Percentiles rank a stretch among this genome's conserved stretches.
Conservation (phyloP, 2,888 invertebrate species). For the Metallyticus violacea region DNA sequence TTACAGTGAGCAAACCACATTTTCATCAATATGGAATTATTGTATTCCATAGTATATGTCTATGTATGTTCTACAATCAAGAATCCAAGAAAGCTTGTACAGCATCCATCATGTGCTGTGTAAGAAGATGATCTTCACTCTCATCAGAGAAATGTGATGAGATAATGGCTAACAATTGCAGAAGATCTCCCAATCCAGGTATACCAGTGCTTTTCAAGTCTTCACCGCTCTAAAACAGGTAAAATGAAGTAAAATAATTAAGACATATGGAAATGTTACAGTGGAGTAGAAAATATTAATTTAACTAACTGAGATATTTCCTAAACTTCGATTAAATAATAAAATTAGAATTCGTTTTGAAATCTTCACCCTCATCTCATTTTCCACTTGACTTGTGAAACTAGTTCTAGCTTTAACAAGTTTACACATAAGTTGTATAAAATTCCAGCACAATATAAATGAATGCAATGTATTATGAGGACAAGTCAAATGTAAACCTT, state of each 20-base stretch:
- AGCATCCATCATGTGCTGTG: conserved; percentile 36
- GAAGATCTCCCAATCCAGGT: conserved; percentile 39
- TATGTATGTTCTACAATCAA: neutral
- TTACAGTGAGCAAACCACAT: neutral
- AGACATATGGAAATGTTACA: neutral
- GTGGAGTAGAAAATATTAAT: neutral
- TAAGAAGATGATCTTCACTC: conserved; percentile 45
- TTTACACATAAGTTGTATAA: no score
- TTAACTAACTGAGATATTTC: no score
- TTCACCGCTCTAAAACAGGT: conserved; percentile 27
- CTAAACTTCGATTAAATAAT: no score
- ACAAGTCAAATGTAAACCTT: no score
- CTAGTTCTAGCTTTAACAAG: no score
- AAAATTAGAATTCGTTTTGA: no score
- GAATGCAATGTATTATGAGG: no score
- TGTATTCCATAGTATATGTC: neutral
- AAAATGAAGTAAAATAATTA: neutral
- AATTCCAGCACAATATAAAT: no score
- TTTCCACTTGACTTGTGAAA: no score
- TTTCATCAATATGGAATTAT: neutral
- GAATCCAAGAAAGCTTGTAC: conserved; percentile 13
- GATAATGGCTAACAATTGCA: conserved; percentile 44
- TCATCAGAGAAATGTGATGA: conserved; percentile 47
- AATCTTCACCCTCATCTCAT: no score
- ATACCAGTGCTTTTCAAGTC: conserved; percentile 18